Evolutionary conservation across 2,113 vertebrate genomes (phyloP).

Genomic region (Mesitornis unicolor): DNA sequence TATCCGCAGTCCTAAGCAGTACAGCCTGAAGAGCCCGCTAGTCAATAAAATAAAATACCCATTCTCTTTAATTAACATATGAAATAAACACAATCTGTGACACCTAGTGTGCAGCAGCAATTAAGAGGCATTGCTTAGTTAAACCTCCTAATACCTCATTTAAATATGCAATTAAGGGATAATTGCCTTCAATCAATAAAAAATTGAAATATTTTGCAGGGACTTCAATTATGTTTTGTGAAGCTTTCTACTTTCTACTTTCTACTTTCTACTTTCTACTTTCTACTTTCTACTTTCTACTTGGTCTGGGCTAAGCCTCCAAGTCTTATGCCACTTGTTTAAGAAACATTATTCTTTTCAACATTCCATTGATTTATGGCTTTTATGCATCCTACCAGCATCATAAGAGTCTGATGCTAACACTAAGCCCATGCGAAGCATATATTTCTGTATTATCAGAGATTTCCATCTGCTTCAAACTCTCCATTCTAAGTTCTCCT

Average conservation of each 20-base stretch:
- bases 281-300: slow-evolving; percentile 66
- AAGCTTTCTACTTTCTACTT: slow-evolving; percentile 67
- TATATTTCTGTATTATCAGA: slow-evolving; percentile 40
- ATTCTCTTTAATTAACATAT: slow-evolving; percentile 89
- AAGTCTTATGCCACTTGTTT: slow-evolving; percentile 49
- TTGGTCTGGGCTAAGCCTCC: slow-evolving; percentile 53
- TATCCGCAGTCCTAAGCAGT: slow-evolving; percentile 71
- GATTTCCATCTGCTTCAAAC: slow-evolving; percentile 33
- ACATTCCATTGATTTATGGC: slow-evolving; percentile 5
- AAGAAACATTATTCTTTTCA: slow-evolving; percentile 61
- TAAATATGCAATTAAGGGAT: slow-evolving; percentile 91
- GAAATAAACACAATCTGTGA: slow-evolving; percentile 90
- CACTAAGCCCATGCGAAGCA: slow-evolving; percentile 20
- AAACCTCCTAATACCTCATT: slow-evolving; percentile 89
- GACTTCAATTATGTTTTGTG: slow-evolving; percentile 77
- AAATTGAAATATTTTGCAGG: slow-evolving; percentile 85
- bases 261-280: no score
- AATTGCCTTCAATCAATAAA: slow-evolving; percentile 91
- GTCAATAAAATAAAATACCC: slow-evolving; percentile 85
- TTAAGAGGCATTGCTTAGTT: slow-evolving; percentile 90
- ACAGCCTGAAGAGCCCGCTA: slow-evolving; percentile 71
- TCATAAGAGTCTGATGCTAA: slow-evolving; percentile 1
- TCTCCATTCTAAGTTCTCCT: neutral
- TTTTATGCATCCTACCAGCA: slow-evolving; percentile 55
- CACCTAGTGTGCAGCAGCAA: slow-evolving; percentile 86